phyloP scores from a whole-genome alignment of 2,797 vertebrate species.

The Ficedula albicollis region DNA sequence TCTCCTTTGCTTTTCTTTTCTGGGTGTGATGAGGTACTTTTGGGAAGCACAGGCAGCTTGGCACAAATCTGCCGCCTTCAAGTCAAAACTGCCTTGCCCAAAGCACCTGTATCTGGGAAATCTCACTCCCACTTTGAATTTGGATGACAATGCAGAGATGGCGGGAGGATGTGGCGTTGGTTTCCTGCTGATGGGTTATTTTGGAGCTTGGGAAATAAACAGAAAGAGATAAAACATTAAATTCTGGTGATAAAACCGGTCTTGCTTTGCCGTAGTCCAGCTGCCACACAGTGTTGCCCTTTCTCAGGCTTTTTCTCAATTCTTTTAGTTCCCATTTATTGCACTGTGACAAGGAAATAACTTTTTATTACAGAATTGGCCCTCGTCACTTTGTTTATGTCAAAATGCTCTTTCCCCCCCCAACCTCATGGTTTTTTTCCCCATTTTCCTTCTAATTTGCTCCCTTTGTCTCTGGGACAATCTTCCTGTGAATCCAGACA shows the following conservation, averaged over 20 bases:
- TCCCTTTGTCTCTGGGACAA: neutral
- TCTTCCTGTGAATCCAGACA: neutral
- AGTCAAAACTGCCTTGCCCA: neutral
- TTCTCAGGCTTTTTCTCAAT: neutral
- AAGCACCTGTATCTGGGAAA: neutral
- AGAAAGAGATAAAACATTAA: slow-evolving; percentile 7
- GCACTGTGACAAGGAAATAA: neutral
- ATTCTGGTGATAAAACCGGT: neutral
- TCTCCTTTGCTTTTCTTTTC: neutral
- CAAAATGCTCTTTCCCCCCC: neutral
- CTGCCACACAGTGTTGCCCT: neutral
- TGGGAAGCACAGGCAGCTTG: neutral
- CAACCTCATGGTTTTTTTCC: neutral
- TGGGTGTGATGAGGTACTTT: neutral
- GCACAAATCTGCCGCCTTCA: neutral
- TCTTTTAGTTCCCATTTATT: neutral
- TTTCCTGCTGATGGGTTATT: neutral
- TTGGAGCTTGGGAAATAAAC: neutral
- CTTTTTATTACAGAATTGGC: neutral
- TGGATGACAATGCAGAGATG: neutral
- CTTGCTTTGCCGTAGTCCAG: neutral
- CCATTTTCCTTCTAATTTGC: neutral
- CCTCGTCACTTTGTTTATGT: neutral
- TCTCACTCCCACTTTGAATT: neutral
- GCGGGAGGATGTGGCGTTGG: neutral